Conservation (phyloP, 2,113 vertebrate species). For the Thamnophis sirtalis region DNA sequence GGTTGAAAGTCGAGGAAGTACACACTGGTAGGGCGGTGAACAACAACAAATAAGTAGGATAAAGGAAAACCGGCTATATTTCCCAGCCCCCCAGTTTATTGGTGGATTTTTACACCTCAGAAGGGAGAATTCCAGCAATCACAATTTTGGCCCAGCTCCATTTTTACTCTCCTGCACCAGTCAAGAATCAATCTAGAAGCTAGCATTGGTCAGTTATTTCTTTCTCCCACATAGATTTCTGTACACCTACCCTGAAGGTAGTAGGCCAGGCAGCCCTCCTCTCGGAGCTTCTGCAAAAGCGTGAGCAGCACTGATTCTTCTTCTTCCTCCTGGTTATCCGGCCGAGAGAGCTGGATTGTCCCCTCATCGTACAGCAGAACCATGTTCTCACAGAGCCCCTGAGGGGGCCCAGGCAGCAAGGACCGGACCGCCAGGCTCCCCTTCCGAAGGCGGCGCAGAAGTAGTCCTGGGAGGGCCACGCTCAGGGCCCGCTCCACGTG, state of each 20-base stretch:
- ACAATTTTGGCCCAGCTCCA: not conserved
- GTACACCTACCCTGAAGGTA: constrained; percentile 62
- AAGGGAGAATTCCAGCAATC: not conserved
- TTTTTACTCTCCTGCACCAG: not conserved
- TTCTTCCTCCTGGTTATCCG: constrained; percentile 27
- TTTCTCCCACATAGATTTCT: not conserved
- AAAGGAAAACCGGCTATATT: not conserved
- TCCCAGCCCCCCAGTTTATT: not conserved
- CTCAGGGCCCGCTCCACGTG: constrained; percentile 64
- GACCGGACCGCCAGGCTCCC: constrained; percentile 61
- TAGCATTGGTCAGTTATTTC: not conserved
- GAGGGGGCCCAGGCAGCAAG: constrained; percentile 56
- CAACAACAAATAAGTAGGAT: not conserved
- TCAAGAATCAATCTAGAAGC: not conserved
- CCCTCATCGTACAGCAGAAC: constrained; percentile 66
- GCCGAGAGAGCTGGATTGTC: constrained; percentile 20
- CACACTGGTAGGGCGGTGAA: not conserved
- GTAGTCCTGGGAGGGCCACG: constrained; percentile 62
- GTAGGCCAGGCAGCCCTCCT: constrained; percentile 66
- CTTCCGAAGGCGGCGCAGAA: constrained; percentile 64
- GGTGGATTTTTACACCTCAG: not conserved
- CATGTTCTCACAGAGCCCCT: constrained; percentile 14
- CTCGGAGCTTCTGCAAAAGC: constrained; percentile 61
- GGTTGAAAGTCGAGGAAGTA: not conserved
- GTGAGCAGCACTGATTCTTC: constrained; percentile 57